Evolutionary conservation across 2,113 vertebrate genomes (phyloP).

Genomic region (Hypocryptadius cinnamomeus): DNA sequence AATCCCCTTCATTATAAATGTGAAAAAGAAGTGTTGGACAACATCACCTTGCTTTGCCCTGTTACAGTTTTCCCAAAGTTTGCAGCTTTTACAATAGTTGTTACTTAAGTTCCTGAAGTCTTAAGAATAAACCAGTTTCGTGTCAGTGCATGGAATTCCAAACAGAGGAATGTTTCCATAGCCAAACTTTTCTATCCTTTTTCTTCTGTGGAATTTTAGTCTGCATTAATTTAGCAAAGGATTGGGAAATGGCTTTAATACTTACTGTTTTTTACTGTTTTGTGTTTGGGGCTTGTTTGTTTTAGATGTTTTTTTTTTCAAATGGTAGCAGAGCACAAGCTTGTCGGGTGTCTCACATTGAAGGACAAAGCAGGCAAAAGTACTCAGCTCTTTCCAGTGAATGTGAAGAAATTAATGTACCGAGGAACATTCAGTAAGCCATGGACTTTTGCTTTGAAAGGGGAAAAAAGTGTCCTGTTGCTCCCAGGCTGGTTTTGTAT

Average conservation of each 20-base stretch:
- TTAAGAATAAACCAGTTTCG: background rate
- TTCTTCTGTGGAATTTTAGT: background rate
- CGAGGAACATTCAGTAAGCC: background rate
- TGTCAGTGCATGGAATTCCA: background rate
- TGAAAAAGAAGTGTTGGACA: background rate
- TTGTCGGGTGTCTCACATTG: background rate
- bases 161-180: background rate
- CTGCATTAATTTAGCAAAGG: background rate
- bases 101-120: background rate
- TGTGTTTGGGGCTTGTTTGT: background rate
- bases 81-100: background rate
- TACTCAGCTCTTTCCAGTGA: background rate
- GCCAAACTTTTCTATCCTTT: background rate
- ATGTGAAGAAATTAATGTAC: background rate
- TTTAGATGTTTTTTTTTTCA: background rate
- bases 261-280: background rate
- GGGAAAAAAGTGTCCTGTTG: background rate
- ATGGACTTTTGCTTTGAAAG: background rate
- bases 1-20: background rate
- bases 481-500: background rate
- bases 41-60: background rate
- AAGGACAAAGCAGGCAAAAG: background rate
- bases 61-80: background rate
- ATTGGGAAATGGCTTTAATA: background rate
- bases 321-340: background rate